Evolutionary conservation across 2,888 invertebrate genomes (phyloP).

Genomic region (Ethmia dodecea): DNA sequence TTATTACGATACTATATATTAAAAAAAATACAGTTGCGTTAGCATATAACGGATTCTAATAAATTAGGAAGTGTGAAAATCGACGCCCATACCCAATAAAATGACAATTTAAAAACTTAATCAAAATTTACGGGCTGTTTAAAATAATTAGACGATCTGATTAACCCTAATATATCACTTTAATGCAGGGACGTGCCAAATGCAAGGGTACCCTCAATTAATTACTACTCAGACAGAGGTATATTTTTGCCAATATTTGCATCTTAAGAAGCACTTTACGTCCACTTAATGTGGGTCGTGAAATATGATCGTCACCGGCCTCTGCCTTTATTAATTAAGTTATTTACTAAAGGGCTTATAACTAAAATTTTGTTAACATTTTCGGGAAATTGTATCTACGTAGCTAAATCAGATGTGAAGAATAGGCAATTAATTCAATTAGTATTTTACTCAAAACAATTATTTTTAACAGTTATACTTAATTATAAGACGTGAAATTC

Average conservation of each 20-base stretch:
- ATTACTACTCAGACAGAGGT: conserved; percentile 40
- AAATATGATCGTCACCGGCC: conserved; percentile 37
- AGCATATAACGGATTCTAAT: too few species aligned
- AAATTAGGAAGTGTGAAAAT: too few species aligned
- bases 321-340: conserved; percentile 51
- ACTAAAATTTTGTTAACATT: too few species aligned
- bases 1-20: too few species aligned
- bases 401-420: too few species aligned
- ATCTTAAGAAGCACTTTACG: conserved; percentile 65
- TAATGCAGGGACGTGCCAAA: conserved; percentile 51
- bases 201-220: conserved; percentile 53
- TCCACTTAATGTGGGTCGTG: conserved; percentile 45
- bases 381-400: too few species aligned
- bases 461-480: too few species aligned
- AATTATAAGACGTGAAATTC: too few species aligned
- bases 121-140: conserved; percentile 47
- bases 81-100: too few species aligned
- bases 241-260: conserved; percentile 62
- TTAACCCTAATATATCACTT: conserved; percentile 60
- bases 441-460: too few species aligned
- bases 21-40: too few species aligned
- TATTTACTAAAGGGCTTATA: conserved; percentile 33
- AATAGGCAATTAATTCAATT: neutral
- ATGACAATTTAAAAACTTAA: conserved; percentile 12
- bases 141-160: conserved; percentile 61